Base-by-base conservation (phyloP, 2,113 vertebrate genomes). In the Carettochelys insculpta region DNA sequence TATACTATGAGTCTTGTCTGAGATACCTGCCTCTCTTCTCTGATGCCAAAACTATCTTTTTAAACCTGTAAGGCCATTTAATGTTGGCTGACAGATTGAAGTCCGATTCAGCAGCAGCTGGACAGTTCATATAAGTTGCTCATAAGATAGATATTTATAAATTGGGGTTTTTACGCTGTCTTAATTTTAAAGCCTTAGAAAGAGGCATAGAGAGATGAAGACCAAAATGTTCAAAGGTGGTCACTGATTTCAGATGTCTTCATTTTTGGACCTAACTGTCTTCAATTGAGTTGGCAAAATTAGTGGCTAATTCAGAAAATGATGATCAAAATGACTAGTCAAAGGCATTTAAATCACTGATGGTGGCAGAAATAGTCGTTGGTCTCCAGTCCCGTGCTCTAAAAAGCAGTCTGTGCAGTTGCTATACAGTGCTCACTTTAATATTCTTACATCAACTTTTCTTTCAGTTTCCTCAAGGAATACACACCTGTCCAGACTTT, bases 371-470 rank as follows among this genome's bases (percentile, higher is more conserved):
- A 82, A 27, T 76, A 14, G 38, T n/a, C 78, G 77, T 80, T 78
- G 1, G 0, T 31, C 54, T 53, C 81, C 81, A 19, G 38, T 38
- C 11, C 38, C 54, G 0, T 73, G 0, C 31, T 82, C 77, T 10
- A 7, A 73, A 41, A 73, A 73, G 45, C 54, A 41, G 41, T 29
- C 54, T 93, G 14, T 1, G 0, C 4, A 43, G n/a, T 54, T 52
- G 17, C 93, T 85, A 29, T 75, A 34, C 1, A 31, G 61, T 31
- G 34, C 11, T 3, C 83, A 77, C 41, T 80, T 88, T 87, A 20
- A 96, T 78, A 87, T 79, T 58, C 92, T 77, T 80, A 81, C 61
- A 83, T 65, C 4, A 77, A 83, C 68, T 93, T 87, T 47, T 48
- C 77, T 41, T 76, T 47, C 25, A 4, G 78, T 14, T 77, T 76